Base-by-base conservation (phyloP, 2,888 invertebrate species). In the Augiades crinisus region DNA sequence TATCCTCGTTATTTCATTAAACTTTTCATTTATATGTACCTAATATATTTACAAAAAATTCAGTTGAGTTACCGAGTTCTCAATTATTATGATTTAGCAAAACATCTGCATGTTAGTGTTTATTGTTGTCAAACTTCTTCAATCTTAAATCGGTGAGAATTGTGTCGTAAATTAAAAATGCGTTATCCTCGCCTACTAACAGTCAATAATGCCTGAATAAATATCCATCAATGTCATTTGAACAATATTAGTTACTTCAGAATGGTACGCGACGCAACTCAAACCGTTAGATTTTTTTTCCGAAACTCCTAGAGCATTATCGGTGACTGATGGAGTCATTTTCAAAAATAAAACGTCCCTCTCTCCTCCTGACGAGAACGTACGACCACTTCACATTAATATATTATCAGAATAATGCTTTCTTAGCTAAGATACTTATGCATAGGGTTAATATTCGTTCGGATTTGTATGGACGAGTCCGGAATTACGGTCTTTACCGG, bases 341-440 rank as follows among this genome's bases (percentile, higher is more conserved):
- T 78, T 85, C 80, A 75, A 89, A 88, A 89, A 89, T 88, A 86
- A 87, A 85, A 75, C 81, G 70, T 73, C 76, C 72, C 78, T 77
- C 49, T 72, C 58, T 65, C 72, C 73, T 68, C 63, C 64, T 68
- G 58, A 70, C 72, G 75, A 73, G 76, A 78, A 85, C 74, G 68
- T 78, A 84, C 75, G 82, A 73, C 69, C 79, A 75, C 77, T 78
- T 77, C 72, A 77, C 73, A 75, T 74, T 81, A 81, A 82, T 82
- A 81, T 81, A 84, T 82, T 83, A 84, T 77, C 78, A 75, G 78
- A 85, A 80, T 78, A 78, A 80, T 77, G 72, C 68, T 71, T 72
- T 71, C 67, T 72, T 66, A 76, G 68, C 69, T 45, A 31, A 43
- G 30, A 43, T 43, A 43, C 17, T 43, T 12, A 41, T 12, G 27